Evolutionary conservation across 2,888 invertebrate species (phyloP).

Genomic region (Drosophila leonis): DNA sequence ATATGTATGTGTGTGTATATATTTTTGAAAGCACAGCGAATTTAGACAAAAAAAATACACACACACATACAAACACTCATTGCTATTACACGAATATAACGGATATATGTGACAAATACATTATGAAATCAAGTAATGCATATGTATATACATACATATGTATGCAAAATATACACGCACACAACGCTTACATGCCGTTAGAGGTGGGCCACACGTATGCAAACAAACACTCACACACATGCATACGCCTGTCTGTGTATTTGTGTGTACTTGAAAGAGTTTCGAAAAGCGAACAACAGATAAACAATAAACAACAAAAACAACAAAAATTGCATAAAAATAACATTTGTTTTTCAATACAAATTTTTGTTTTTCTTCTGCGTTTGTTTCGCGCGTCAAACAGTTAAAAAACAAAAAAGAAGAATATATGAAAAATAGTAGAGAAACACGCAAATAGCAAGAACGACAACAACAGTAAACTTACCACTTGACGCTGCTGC

Average conservation of each 20-base stretch:
- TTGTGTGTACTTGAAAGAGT: constrained; percentile 52
- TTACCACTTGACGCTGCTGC: constrained; percentile 73
- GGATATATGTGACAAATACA: constrained; percentile 43
- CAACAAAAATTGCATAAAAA: constrained; percentile 47
- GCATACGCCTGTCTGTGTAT: background rate
- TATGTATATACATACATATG: background rate
- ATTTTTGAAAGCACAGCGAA: constrained; percentile 46
- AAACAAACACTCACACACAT: constrained; percentile 10
- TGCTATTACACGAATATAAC: constrained; percentile 49
- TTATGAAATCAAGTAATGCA: constrained; percentile 44
- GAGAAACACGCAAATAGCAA: constrained; percentile 28
- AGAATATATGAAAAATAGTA: constrained; percentile 14
- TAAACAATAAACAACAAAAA: constrained; percentile 53
- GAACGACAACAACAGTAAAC: constrained; percentile 25
- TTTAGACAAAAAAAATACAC: constrained; percentile 29
- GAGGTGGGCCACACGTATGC: constrained; percentile 7
- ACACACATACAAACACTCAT: constrained; percentile 27
- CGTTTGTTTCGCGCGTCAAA: constrained; percentile 54
- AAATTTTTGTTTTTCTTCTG: constrained; percentile 7
- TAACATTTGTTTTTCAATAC: constrained; percentile 30
- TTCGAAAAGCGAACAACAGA: constrained; percentile 51
- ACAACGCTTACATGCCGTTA: background rate
- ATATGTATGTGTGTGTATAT: constrained; percentile 23
- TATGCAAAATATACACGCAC: constrained; percentile 7
- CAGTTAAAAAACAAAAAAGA: constrained; percentile 13